phyloP scores from a whole-genome alignment of 2,888 invertebrate genomes.

The Drosophila niveifrons region DNA sequence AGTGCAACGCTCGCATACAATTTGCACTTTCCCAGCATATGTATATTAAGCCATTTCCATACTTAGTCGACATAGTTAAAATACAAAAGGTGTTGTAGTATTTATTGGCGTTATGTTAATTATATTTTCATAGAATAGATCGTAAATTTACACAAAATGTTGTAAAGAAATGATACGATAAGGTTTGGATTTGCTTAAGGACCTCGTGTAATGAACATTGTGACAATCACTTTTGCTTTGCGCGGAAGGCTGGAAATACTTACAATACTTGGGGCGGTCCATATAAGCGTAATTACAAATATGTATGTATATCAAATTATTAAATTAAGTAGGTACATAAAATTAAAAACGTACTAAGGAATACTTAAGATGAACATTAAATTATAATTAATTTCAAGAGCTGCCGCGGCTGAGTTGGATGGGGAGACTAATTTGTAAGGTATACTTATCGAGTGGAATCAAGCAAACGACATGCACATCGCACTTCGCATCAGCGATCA shows the following conservation, averaged over 20 bases:
- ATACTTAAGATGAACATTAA: constrained; percentile 53
- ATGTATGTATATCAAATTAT: constrained; percentile 42
- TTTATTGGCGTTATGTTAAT: constrained; percentile 64
- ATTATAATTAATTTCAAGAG: constrained; percentile 64
- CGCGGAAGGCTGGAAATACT: constrained; percentile 53
- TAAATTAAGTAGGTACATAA: constrained; percentile 60
- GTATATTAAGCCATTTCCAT: background rate
- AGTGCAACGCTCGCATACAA: constrained; percentile 10
- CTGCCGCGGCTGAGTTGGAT: constrained; percentile 55
- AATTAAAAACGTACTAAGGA: constrained; percentile 55
- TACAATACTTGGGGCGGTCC: constrained; percentile 60
- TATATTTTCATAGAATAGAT: constrained; percentile 47
- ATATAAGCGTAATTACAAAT: constrained; percentile 61
- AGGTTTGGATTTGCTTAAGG: constrained; percentile 41
- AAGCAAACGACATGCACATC: constrained; percentile 31
- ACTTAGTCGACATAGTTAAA: background rate
- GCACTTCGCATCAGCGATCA: constrained; percentile 7
- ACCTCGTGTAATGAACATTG: constrained; percentile 36
- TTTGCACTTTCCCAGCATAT: constrained; percentile 25
- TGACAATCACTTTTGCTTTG: constrained; percentile 44
- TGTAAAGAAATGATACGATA: constrained; percentile 41
- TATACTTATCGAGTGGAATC: constrained; percentile 29
- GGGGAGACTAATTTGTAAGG: constrained; percentile 19
- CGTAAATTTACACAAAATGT: constrained; percentile 45
- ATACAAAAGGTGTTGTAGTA: constrained; percentile 57